Evolutionary conservation across 2,888 invertebrate genomes (phyloP), one percentile per base, ranked within the genome.

Genomic region (Antitype chi): DNA sequence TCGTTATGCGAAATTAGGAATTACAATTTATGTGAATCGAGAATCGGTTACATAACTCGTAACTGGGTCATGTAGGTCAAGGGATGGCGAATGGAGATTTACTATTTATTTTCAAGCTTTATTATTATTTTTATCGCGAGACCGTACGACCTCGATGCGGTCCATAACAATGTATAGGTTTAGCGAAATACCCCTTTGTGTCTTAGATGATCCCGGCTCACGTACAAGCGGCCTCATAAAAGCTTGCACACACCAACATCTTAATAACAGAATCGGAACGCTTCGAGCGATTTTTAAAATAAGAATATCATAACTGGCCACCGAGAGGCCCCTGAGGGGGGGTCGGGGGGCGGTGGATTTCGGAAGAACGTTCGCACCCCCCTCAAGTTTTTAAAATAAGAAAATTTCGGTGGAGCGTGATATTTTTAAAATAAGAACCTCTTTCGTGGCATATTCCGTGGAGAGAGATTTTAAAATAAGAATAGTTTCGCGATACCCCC

Each of bases 381-480:
- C 89, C 92, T 91, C 92, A 93, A 94, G 93, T 95, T 95, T 95
- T 95, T 94, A 96, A 96, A 96, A 95, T 94, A 95, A 95, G 96
- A 96, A 96, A 96, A 96, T 96, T 96, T 96, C 94, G 96, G 96
- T 96, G 94, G 95, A 96, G 96, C 96, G 96, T 96, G 96, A 96
- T 96, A 96, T 96, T 96, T 96, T 96, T 95, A 96, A 96, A 96
- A 96, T 95, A 95, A 96, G 94, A 96, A 95, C 94, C 95, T 96
- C 96, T 95, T 95, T 95, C 95, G 96, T 94, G 95, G 95, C 95
- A 96, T 96, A 96, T 96, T 96, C 96, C 96, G 96, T 95, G 94
- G 96, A 95, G 96, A 95, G 94, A 95, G 95, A 95, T 96, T 96
- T 96, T 96, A 96, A 96, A 96, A 96, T 96, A 96, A 96, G 96